These are phyloP conservation scores for Balaeniceps rex DNA, from an alignment of 2,113 vertebrate species.

Conservation along the genomic window DNA sequence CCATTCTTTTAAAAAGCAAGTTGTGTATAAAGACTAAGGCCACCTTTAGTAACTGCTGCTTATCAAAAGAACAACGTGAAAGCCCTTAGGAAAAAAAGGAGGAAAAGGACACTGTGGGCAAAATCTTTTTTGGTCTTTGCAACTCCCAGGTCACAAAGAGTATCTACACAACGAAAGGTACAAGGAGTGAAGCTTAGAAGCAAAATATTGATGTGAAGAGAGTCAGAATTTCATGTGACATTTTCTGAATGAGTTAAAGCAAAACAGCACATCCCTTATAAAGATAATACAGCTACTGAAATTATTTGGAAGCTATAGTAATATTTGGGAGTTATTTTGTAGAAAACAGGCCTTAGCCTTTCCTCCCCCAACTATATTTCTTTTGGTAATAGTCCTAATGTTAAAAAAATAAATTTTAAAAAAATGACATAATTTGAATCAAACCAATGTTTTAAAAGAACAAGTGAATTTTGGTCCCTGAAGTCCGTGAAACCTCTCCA, in stretches of 20 bases:
- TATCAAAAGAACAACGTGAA: neutral
- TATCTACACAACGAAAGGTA: neutral
- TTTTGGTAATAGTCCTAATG: neutral
- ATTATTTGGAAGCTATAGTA: neutral
- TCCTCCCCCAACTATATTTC: neutral
- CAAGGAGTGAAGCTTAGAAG: neutral
- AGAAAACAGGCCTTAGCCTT: neutral
- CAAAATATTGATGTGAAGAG: neutral
- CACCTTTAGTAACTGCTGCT: neutral
- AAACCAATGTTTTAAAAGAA: neutral
- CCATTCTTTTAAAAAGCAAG: neutral
- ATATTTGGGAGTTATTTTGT: neutral
- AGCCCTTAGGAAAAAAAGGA: neutral
- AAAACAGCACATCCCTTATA: neutral
- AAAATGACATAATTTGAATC: neutral
- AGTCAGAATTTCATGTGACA: neutral
- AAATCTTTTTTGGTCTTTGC: neutral
- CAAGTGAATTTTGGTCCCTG: neutral
- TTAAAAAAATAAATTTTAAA: neutral
- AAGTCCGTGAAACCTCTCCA: neutral
- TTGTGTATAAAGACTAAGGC: neutral
- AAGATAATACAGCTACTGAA: neutral
- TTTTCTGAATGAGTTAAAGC: neutral
- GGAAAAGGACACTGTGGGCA: neutral
- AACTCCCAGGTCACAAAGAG: neutral